A percentile compares a stretch with the other conserved stretches of the same genome.
Conservation (phyloP, 2,888 invertebrate genomes). For the Papilio elwesi region DNA sequence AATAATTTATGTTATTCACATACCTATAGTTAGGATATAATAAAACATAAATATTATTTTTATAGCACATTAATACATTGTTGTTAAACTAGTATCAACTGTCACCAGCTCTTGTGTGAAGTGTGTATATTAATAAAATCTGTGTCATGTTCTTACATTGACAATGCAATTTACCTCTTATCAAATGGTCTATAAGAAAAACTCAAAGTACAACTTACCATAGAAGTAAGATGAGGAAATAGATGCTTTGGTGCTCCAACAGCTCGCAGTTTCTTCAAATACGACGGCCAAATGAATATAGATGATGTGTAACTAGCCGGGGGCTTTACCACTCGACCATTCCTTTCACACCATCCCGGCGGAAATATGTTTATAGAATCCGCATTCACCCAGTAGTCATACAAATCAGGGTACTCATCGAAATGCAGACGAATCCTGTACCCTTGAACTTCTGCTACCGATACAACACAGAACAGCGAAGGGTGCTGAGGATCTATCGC, state of each 20-base stretch:
- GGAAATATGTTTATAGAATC: constrained; percentile 97
- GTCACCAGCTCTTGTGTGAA: neutral
- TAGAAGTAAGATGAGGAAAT: constrained; percentile 88
- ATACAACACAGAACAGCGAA: constrained; percentile 93
- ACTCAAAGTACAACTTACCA: constrained; percentile 70
- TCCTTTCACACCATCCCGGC: constrained; percentile 96
- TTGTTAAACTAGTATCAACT: neutral
- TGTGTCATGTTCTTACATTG: neutral
- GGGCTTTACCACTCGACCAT: constrained; percentile 90
- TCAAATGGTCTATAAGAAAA: neutral
- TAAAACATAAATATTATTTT: neutral
- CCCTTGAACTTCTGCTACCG: constrained; percentile 92
- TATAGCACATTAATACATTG: neutral
- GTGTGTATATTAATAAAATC: too few relatives aligned
- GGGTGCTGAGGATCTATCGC: constrained; percentile 97
- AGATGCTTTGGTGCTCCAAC: constrained; percentile 91
- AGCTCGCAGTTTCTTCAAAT: constrained; percentile 90
- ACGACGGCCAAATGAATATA: constrained; percentile 92
- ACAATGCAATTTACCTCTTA: neutral
- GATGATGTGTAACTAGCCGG: constrained; percentile 87
- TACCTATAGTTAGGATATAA: neutral
- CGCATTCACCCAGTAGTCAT: constrained; percentile 97
- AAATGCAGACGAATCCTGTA: constrained; percentile 94
- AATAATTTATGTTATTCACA: neutral
- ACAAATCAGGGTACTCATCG: constrained; percentile 94